These are phyloP conservation scores for Pachycephala philippinensis DNA, from an alignment of 2,113 vertebrate genomes.

Conservation along the genomic window DNA sequence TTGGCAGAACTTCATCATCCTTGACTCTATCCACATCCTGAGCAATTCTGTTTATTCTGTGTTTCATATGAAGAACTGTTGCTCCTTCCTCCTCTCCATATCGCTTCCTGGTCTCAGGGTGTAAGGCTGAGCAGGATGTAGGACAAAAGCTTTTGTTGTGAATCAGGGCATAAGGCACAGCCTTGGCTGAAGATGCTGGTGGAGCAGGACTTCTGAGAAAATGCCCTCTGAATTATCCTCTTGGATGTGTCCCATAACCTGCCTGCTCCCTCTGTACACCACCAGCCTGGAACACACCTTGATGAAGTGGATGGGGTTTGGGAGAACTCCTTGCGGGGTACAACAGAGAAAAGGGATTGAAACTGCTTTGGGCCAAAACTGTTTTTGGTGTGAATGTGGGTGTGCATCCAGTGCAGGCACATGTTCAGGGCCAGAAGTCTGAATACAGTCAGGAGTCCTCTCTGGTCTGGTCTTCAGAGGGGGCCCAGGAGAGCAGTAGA, in stretches of 20 bases:
- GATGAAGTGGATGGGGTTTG: rapidly evolving
- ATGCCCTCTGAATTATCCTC: background rate
- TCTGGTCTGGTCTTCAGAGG: background rate
- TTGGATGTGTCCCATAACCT: background rate
- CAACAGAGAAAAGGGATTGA: background rate
- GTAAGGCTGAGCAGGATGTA: background rate
- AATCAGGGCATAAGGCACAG: background rate
- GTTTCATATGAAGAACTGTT: background rate
- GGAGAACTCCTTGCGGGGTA: background rate
- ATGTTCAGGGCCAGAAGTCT: background rate
- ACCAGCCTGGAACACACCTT: background rate
- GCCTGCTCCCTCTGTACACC: background rate
- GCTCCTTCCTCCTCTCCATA: background rate
- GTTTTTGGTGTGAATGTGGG: background rate
- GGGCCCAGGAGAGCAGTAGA: background rate
- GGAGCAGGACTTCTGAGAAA: background rate
- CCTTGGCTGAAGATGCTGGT: background rate
- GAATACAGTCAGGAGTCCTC: background rate
- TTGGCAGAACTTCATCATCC: background rate
- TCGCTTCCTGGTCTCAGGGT: background rate
- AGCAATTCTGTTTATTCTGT: background rate
- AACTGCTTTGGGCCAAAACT: background rate
- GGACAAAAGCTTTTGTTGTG: background rate
- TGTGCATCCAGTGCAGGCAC: background rate
- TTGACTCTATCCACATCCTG: background rate